Conservation (phyloP, 2,888 invertebrate genomes). For the Tinea trinotella region DNA sequence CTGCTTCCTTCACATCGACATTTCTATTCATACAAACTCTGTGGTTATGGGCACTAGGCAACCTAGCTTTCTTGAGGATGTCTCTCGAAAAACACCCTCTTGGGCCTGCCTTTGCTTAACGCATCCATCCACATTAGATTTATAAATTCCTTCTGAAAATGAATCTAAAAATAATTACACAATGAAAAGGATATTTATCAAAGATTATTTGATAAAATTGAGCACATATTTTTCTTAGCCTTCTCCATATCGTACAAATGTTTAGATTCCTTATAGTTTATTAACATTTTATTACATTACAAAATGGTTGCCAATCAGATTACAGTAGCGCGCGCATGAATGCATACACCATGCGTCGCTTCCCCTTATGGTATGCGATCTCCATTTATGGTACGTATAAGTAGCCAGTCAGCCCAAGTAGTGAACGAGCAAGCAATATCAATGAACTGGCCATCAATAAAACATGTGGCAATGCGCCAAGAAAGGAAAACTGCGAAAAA, state of each 20-base stretch:
- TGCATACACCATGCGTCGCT: constrained; percentile 61
- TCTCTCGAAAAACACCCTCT: too few species aligned
- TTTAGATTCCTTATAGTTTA: constrained; percentile 3
- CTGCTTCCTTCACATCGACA: too few species aligned
- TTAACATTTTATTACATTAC: constrained; percentile 44
- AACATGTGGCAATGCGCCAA: constrained; percentile 68
- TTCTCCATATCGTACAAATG: constrained; percentile 25
- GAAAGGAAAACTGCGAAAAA: constrained; percentile 69
- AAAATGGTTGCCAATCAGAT: constrained; percentile 51
- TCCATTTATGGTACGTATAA: constrained; percentile 68
- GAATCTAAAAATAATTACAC: too few species aligned
- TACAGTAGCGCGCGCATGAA: constrained; percentile 58
- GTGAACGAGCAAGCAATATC: constrained; percentile 71
- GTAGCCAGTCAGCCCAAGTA: constrained; percentile 68
- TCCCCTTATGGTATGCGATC: constrained; percentile 70
- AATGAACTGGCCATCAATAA: constrained; percentile 72
- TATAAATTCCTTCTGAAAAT: too few species aligned
- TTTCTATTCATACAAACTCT: too few species aligned
- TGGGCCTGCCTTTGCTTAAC: too few species aligned
- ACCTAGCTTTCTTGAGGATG: too few species aligned
- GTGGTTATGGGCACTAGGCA: too few species aligned
- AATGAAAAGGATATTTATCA: too few species aligned
- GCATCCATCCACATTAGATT: too few species aligned
- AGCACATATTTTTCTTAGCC: constrained; percentile 17
- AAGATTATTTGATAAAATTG: too few species aligned